phyloP scores from a whole-genome alignment of 2,888 invertebrate genomes.

The Ochlodes sylvanus region DNA sequence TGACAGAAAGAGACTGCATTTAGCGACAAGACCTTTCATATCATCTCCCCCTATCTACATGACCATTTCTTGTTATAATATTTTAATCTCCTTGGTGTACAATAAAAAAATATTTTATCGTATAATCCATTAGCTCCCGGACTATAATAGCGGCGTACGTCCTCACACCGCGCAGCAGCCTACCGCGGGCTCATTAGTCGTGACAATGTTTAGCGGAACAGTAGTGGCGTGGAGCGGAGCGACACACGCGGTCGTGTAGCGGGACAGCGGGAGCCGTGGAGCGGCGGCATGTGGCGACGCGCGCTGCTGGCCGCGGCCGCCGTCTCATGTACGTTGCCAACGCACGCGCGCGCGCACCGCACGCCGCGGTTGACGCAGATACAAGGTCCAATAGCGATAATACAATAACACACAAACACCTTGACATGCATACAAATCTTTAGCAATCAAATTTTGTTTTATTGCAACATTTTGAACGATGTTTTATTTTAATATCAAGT shows the following conservation, averaged over 20 bases:
- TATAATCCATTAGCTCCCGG: background rate
- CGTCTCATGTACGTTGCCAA: slow-evolving; percentile 77
- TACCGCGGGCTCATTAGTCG: background rate
- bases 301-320: slow-evolving; percentile 63
- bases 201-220: background rate
- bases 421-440: background rate
- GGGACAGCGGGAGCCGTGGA: slow-evolving; percentile 32
- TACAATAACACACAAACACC: background rate
- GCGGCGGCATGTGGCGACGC: slow-evolving; percentile 69
- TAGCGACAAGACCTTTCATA: no score
- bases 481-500: no score
- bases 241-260: no score
- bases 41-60: no score
- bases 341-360: slow-evolving; percentile 58
- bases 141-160: background rate
- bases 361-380: slow-evolving; percentile 64
- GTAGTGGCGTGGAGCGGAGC: background rate
- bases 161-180: background rate
- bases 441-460: no score
- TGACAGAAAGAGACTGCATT: no score
- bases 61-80: no score
- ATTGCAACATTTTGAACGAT: no score
- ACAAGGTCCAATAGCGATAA: slow-evolving; percentile 68
- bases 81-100: no score
- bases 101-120: no score